Conservation (phyloP, 2,113 vertebrate genomes). For the Solenodon paradoxus region DNA sequence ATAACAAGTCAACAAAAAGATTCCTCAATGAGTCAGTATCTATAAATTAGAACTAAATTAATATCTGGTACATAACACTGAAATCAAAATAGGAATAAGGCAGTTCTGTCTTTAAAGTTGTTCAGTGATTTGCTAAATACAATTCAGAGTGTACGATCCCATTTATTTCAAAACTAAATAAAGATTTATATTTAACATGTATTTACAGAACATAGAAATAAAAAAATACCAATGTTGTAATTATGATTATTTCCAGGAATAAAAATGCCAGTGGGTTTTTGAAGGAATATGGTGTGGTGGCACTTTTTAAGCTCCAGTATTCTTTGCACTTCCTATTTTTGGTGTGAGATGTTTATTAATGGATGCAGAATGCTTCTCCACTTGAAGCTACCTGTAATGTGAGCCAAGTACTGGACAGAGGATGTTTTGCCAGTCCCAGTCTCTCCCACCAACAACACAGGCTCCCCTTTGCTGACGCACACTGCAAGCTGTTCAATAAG, state of each 20-base stretch:
- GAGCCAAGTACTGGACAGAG: slow-evolving; percentile 93
- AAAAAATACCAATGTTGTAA: neutral
- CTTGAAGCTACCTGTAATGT: slow-evolving; percentile 87
- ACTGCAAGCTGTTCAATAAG: slow-evolving; percentile 94
- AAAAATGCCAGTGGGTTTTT: neutral
- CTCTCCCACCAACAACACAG: slow-evolving; percentile 95
- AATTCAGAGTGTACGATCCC: neutral
- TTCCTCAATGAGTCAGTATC: neutral
- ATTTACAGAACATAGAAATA: neutral
- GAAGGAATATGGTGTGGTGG: neutral
- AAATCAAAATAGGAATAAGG: neutral
- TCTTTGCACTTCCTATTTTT: neutral
- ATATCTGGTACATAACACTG: neutral
- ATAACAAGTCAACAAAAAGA: slow-evolving; percentile 19
- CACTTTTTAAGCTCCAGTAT: neutral
- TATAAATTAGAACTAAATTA: slow-evolving; percentile 36
- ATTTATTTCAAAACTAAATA: slow-evolving; percentile 2
- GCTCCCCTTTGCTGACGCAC: slow-evolving; percentile 91
- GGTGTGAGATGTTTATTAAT: neutral
- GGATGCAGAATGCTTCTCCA: neutral
- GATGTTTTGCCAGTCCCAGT: slow-evolving; percentile 98
- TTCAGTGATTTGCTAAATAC: neutral
- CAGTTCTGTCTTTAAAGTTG: neutral
- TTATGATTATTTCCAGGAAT: neutral
- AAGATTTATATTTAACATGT: neutral